These are phyloP conservation scores for Cheilosia urbana DNA, from an alignment of 2,888 invertebrate species.

Conservation along the genomic window DNA sequence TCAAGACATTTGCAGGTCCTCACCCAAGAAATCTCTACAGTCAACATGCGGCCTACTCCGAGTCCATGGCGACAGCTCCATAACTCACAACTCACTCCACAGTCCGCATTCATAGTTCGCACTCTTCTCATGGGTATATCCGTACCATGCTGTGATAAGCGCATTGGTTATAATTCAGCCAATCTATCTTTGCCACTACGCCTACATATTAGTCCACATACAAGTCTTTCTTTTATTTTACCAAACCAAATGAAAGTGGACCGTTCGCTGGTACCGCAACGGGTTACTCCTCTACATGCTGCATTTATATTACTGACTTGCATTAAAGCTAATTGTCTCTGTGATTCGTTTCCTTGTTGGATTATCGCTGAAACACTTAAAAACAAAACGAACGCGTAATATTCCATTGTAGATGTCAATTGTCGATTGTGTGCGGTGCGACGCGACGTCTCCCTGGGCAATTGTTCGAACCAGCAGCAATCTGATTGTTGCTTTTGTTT, in stretches of 20 bases:
- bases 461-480: conserved; percentile 25
- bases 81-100: too few relatives aligned
- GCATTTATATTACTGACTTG: conserved; percentile 19
- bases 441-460: conserved; percentile 8
- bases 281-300: background rate
- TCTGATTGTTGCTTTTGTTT: conserved; percentile 36
- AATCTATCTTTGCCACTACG: conserved; percentile 9
- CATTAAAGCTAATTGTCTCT: conserved; percentile 54
- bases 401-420: conserved; percentile 13
- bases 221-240: conserved; percentile 25
- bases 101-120: background rate
- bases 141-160: conserved; percentile 7
- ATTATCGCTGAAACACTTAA: conserved; percentile 1
- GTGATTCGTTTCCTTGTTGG: conserved; percentile 55
- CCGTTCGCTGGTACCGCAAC: background rate
- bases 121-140: conserved; percentile 1
- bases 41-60: too few relatives aligned
- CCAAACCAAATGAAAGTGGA: conserved; percentile 15
- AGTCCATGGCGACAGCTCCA: too few relatives aligned
- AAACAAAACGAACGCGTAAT: conserved; percentile 5
- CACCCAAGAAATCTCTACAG: too few relatives aligned
- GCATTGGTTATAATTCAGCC: background rate
- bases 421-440: conserved; percentile 12
- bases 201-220: conserved; percentile 9
- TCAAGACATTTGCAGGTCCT: too few relatives aligned